Percentiles rank a stretch among this genome's conserved stretches.
phyloP scores from a whole-genome alignment of 2,888 invertebrate species.

The Andrena trimmerana region DNA sequence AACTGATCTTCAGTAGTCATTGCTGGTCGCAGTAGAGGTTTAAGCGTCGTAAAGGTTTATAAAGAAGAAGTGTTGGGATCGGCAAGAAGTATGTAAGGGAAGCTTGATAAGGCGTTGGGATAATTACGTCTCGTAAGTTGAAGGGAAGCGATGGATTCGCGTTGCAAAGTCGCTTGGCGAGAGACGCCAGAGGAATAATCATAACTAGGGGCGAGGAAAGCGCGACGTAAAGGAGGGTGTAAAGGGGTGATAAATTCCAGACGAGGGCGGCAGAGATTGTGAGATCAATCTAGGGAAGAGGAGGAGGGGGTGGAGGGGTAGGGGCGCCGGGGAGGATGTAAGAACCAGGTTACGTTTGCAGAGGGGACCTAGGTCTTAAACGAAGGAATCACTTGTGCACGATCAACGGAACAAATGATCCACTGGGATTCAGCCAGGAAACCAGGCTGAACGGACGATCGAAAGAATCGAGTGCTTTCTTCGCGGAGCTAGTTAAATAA shows the following conservation, averaged over 20 bases:
- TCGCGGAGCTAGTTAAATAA: not conserved
- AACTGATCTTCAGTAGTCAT: no score
- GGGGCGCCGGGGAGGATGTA: not conserved
- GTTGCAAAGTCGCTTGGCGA: not conserved
- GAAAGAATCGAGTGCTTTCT: conserved; percentile 5
- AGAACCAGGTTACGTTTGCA: not conserved
- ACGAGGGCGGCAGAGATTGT: conserved; percentile 10
- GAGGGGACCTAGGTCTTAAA: not conserved
- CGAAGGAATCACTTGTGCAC: not conserved
- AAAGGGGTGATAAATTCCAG: conserved; percentile 40
- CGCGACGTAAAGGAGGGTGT: conserved; percentile 16
- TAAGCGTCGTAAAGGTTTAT: no score
- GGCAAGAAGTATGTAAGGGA: no score
- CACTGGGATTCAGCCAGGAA: conserved; percentile 1
- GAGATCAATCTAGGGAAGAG: not conserved
- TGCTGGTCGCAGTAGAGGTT: no score
- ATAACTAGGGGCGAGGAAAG: conserved; percentile 15
- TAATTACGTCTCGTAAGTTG: conserved; percentile 1
- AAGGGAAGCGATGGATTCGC: not conserved
- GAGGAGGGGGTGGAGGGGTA: not conserved
- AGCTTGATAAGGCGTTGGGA: not conserved
- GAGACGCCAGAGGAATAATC: conserved; percentile 11
- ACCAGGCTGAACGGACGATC: not conserved
- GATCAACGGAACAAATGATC: not conserved
- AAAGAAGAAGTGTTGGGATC: no score